Conservation (phyloP, 2,797 vertebrate species). For the Phylloscopus collybita region DNA sequence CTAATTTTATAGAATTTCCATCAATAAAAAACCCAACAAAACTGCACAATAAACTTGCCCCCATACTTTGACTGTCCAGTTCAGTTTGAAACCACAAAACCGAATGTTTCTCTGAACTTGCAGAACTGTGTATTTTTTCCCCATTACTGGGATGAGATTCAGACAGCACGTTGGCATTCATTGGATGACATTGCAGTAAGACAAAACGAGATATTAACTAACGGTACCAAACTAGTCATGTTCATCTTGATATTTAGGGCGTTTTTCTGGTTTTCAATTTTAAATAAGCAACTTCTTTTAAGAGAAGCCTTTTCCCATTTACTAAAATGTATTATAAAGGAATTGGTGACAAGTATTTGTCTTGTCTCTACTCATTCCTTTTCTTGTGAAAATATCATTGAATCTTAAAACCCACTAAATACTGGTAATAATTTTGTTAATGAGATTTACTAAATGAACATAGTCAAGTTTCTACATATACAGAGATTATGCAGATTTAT, state of each 20-base stretch:
- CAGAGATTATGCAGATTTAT: background rate
- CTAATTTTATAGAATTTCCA: background rate
- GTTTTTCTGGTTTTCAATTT: background rate
- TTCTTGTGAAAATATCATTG: background rate
- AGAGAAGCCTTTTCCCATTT: background rate
- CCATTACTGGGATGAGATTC: background rate
- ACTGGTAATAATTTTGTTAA: background rate
- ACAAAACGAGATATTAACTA: background rate
- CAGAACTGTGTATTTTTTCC: background rate
- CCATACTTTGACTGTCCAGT: background rate
- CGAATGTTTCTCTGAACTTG: background rate
- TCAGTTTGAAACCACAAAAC: background rate
- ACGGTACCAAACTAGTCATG: background rate
- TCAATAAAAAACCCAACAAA: background rate
- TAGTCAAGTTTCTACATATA: background rate
- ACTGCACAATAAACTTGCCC: background rate
- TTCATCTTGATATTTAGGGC: background rate
- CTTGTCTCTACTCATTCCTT: background rate
- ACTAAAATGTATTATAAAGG: background rate
- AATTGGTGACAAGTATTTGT: background rate
- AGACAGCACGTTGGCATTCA: background rate
- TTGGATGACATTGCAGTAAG: background rate
- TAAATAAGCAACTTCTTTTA: background rate
- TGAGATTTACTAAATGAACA: background rate
- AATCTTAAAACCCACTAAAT: background rate